These are phyloP conservation scores for Pristionchus fissidentatus DNA, from an alignment of 2,888 invertebrate genomes.

Conservation along the genomic window DNA sequence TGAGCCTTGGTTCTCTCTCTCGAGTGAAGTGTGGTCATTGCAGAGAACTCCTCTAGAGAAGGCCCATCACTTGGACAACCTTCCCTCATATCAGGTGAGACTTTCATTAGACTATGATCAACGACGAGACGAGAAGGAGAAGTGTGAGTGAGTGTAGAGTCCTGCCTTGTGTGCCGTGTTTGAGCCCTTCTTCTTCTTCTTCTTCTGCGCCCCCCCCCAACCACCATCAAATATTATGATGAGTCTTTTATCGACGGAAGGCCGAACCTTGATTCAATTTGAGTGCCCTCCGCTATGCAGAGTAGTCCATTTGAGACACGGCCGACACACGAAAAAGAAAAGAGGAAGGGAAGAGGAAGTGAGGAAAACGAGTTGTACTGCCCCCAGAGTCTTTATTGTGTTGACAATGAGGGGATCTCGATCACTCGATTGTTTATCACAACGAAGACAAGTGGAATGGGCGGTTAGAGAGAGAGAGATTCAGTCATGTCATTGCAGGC, in stretches of 20 bases:
- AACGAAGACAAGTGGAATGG: background rate
- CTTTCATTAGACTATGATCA: background rate
- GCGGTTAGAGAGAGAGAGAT: background rate
- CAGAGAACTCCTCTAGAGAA: conserved; percentile 75
- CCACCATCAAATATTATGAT: conserved; percentile 48
- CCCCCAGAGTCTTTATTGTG: conserved; percentile 20
- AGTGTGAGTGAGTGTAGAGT: conserved; percentile 12
- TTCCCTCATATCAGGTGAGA: conserved; percentile 75
- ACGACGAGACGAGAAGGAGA: background rate
- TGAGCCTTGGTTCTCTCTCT: background rate
- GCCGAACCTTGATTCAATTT: conserved; percentile 47
- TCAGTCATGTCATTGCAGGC: conserved; percentile 60
- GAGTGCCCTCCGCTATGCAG: conserved; percentile 42
- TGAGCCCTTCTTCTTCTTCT: background rate
- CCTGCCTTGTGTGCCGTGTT: background rate
- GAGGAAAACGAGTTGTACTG: conserved; percentile 31
- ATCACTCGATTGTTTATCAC: background rate
- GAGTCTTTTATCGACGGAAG: conserved; percentile 47
- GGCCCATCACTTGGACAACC: conserved; percentile 74
- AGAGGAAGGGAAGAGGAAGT: conserved; percentile 43
- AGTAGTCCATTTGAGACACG: conserved; percentile 24
- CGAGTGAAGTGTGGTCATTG: conserved; percentile 56
- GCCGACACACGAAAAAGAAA: conserved; percentile 21
- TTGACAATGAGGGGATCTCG: background rate
- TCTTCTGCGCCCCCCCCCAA: background rate